These are phyloP conservation scores for Oriolus oriolus DNA, from an alignment of 2,113 vertebrate genomes.

Conservation along the genomic window DNA sequence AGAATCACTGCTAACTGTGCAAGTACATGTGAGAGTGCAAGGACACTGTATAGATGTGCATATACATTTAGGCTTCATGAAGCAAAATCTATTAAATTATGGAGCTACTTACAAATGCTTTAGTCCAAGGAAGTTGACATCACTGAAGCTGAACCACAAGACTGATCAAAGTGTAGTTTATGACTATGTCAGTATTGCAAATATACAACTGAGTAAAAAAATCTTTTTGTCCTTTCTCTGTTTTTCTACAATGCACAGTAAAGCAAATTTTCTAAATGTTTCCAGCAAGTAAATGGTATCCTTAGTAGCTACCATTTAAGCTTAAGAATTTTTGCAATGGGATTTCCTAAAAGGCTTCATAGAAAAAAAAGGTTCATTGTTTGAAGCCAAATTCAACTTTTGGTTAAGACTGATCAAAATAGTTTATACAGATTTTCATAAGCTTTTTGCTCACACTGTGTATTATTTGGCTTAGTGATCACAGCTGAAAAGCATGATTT, in stretches of 20 bases:
- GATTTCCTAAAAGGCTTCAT: slow-evolving; percentile 35
- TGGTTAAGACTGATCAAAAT: slow-evolving; percentile 57
- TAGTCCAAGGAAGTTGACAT: background rate
- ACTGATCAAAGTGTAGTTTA: background rate
- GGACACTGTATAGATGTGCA: background rate
- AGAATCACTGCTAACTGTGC: background rate
- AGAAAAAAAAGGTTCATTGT: slow-evolving; percentile 18
- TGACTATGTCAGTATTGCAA: background rate
- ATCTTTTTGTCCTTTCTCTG: background rate
- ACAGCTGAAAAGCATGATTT: slow-evolving; percentile 47
- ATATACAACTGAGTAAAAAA: background rate
- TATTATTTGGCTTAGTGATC: slow-evolving; percentile 50
- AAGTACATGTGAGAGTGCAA: background rate
- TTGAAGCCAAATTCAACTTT: background rate
- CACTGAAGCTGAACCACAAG: background rate
- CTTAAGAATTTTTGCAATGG: background rate
- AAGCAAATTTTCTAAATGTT: background rate
- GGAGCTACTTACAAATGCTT: background rate
- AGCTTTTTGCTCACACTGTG: slow-evolving; percentile 29
- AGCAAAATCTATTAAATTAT: background rate
- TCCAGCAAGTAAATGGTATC: background rate
- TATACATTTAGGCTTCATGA: background rate
- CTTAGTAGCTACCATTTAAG: background rate
- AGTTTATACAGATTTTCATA: slow-evolving; percentile 54
- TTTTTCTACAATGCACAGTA: background rate